Base-by-base conservation (phyloP, 2,888 invertebrate species). In the Heliconius erato region DNA sequence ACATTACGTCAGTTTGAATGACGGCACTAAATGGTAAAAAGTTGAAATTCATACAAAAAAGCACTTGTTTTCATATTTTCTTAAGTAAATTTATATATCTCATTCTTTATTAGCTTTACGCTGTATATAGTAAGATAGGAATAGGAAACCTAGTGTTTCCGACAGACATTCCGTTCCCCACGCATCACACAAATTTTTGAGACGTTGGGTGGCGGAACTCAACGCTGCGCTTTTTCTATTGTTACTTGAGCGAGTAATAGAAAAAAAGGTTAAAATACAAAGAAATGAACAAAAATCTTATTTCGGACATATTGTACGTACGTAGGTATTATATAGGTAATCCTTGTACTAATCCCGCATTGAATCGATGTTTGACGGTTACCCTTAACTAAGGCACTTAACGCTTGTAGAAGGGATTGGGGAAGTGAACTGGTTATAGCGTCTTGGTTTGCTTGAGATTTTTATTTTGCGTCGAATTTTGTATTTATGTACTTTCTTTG, bases 341-440 rank as follows among this genome's bases (percentile, higher is more conserved):
- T 92, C 92, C 93, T 89, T 89, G 94, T 85, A 91, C 91, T 90
- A 91, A 83, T 86, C 93, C 93, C 94, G 94, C 93, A 94, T 94
- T 91, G 91, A 90, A 88, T 90, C 91, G 91, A 90, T 92, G 92
- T 94, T 95, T 94, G 94, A 87, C 91, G 91, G 91, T 90, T 89
- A 90, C 89, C 87, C 90, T 92, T 94, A 95, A 95, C 95, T 94
- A 95, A 95, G 94, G 94, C 94, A 95, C 94, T 95, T 95, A 94
- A 88, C 91, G 91, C 89, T 91, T 89, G 90, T 67, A 67, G 67
- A 67, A 90, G 88, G 87, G 89, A 71, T 71, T 88, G 87, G 65
- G 26, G 67, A 67, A 83, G 35, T 16, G 44, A 86, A 76, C 89
- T 87, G 76, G 28, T 28, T 74, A 72, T 85, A 80, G 77, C 83